phyloP scores from a whole-genome alignment of 2,113 vertebrate species.

The Cisticola juncidis region DNA sequence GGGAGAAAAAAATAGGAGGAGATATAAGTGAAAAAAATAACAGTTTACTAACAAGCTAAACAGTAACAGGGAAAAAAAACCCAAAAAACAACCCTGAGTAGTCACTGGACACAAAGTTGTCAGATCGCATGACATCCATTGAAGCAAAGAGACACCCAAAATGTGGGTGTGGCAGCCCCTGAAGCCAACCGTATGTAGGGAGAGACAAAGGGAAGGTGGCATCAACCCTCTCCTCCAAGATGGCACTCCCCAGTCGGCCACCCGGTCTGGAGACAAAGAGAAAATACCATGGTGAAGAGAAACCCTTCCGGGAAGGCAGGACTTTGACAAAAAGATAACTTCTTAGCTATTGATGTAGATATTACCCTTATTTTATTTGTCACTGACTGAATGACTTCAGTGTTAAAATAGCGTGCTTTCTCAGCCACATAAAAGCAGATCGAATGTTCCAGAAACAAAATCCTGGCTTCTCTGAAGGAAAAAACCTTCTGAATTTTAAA shows the following conservation, averaged over 20 bases:
- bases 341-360: background rate
- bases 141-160: background rate
- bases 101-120: background rate
- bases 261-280: accelerated
- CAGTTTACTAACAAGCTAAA: background rate
- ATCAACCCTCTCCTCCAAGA: no score
- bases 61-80: background rate
- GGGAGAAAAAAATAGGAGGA: background rate
- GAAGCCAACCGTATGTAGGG: accelerated
- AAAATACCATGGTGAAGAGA: background rate
- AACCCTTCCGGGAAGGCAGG: background rate
- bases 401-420: background rate
- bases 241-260: accelerated
- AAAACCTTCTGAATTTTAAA: background rate
- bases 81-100: no score
- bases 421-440: background rate
- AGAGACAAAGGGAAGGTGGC: background rate
- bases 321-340: background rate
- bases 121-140: background rate
- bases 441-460: background rate
- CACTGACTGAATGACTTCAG: background rate
- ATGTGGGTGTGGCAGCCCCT: accelerated
- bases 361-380: background rate
- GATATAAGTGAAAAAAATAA: background rate
- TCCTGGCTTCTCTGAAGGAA: background rate